Evolutionary conservation across 2,888 invertebrate species (phyloP).

Genomic region (Bimastos eiseni): DNA sequence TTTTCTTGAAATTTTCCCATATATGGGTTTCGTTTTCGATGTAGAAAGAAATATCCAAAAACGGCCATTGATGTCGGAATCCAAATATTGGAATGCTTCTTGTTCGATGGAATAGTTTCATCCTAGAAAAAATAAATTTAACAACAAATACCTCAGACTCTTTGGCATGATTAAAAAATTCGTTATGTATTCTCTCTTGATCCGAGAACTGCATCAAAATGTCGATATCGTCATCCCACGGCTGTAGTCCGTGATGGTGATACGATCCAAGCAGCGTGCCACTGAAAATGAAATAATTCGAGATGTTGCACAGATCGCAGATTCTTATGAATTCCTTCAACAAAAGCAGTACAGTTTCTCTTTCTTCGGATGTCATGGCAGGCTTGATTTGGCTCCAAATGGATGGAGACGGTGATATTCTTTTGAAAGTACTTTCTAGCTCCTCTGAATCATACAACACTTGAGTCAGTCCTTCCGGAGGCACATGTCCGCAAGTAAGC

Average conservation of each 20-base stretch:
- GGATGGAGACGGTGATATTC: background rate
- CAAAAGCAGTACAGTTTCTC: background rate
- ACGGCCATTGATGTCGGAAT: slow-evolving; percentile 48
- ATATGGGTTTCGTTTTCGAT: slow-evolving; percentile 47
- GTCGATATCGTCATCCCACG: slow-evolving; percentile 32
- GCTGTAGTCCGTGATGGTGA: slow-evolving; percentile 24
- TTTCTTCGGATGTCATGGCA: background rate
- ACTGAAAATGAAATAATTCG: slow-evolving; percentile 24
- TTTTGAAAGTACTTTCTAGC: background rate
- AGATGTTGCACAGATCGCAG: background rate
- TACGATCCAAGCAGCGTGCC: slow-evolving; percentile 22
- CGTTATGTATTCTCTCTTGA: background rate
- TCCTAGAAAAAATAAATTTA: background rate
- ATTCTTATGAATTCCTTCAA: background rate
- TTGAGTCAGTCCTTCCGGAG: background rate
- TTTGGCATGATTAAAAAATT: background rate
- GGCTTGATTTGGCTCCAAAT: background rate
- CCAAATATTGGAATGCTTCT: background rate
- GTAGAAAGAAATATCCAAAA: slow-evolving; percentile 51
- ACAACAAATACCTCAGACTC: background rate
- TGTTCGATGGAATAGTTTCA: slow-evolving; percentile 1
- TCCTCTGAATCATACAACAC: background rate
- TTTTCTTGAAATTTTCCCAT: background rate
- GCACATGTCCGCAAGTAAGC: background rate
- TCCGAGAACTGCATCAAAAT: slow-evolving; percentile 10